These are phyloP conservation scores for Oncorhynchus mykiss DNA, from an alignment of 2,113 vertebrate genomes.

Conservation along the genomic window DNA sequence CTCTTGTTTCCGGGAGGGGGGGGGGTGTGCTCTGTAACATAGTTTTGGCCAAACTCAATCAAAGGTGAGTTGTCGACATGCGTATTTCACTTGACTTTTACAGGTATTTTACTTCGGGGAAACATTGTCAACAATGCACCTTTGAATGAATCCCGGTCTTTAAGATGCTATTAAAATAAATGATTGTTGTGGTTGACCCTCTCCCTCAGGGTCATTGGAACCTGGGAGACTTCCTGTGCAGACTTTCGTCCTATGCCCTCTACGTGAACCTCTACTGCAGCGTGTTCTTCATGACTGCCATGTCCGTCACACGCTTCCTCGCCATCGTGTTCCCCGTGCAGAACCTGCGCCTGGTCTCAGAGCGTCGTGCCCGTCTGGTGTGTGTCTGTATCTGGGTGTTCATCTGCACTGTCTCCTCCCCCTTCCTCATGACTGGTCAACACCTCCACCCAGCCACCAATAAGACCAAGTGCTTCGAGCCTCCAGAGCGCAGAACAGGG, in stretches of 20 bases:
- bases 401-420: constrained; percentile 79
- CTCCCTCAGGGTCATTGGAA: constrained; percentile 77
- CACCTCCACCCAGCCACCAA: constrained; percentile 62
- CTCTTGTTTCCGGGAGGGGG: too few relatives aligned
- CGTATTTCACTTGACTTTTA: too few relatives aligned
- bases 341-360: constrained; percentile 80
- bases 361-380: constrained; percentile 77
- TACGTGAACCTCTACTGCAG: constrained; percentile 97
- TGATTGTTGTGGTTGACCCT: too few relatives aligned
- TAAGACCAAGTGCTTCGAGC: constrained; percentile 93
- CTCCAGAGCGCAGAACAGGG: constrained; percentile 53
- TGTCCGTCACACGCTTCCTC: constrained; percentile 92
- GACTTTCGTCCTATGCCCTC: constrained; percentile 85
- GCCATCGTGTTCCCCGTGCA: constrained; percentile 92
- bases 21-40: too few relatives aligned
- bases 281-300: constrained; percentile 94
- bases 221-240: constrained; percentile 85
- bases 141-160: too few relatives aligned
- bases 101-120: too few relatives aligned
- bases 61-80: too few relatives aligned
- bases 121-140: too few relatives aligned
- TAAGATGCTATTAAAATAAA: too few relatives aligned
- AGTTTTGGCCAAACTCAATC: too few relatives aligned
- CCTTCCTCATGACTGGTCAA: constrained; percentile 79
- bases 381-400: constrained; percentile 85